Base-by-base conservation (phyloP, 2,113 vertebrate genomes). In the Halcyon malimbica region DNA sequence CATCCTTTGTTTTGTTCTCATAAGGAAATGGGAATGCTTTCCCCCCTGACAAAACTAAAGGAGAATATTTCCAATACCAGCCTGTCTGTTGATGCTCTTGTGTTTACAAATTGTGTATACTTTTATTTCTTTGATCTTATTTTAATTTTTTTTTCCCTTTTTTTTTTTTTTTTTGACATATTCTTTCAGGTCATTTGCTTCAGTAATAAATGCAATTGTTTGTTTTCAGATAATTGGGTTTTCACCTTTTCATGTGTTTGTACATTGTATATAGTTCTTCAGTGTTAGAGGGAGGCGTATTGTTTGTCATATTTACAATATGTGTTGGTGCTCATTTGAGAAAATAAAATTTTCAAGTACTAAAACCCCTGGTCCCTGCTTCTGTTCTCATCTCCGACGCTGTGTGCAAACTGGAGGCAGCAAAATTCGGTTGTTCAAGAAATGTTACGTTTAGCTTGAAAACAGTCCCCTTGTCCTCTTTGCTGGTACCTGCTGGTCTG, bases 321-420 rank as follows among this genome's bases (percentile, higher is more conserved):
- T 98, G 98, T 98, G 98, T 98, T 98, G 98, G 98, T 98, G 98
- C 98, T 98, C 98, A 98, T 98, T 98, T 98, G 98, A 98, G 98
- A 98, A 98, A 98, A 98, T 98, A 98, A 98, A 98, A 96, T 98
- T 98, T 98, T 98, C 98, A 96, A 98, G 97, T 98, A 98, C 97
- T 97, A 97, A 96, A 93, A 54, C 9, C 48, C 64, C 83, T 59
- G 56, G 1, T 46, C 37, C 41, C 0, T 1, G 25, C 39, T 39
- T 29, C 31, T 81, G 60, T 19, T 75, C 26, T 8, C 0, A 6
- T 26, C 25, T 21, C 59, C 16, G 33, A 2, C 7, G 1, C 14
- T 6, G 6, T 1, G 7, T 35, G 75, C 53, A 13, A 9, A 12
- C n/a, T 13, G 17, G 42, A 56, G 48, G 90, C 31, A 26, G 44